Evolutionary conservation across 2,888 invertebrate species (phyloP).

Genomic region (Eugnorisma glareosa): DNA sequence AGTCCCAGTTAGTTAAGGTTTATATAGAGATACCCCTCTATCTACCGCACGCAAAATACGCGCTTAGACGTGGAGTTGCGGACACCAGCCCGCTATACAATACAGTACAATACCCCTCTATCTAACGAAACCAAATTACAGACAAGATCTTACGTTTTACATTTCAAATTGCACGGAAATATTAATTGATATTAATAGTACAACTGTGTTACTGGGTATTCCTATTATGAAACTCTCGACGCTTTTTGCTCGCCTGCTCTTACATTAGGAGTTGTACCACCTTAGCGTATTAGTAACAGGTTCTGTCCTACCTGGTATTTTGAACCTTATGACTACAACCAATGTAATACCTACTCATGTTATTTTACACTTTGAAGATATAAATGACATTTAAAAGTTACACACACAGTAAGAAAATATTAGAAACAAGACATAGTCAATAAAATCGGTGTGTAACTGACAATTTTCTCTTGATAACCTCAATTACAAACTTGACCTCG

Average conservation of each 20-base stretch:
- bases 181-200: no score
- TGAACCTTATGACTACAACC: neutral
- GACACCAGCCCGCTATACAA: no score
- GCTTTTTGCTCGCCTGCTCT: neutral
- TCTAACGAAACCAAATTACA: no score
- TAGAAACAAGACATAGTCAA: conserved; percentile 3
- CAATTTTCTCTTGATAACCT: conserved; percentile 42
- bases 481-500: conserved; percentile 33
- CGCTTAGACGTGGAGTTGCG: no score
- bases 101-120: no score
- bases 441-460: conserved; percentile 1
- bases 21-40: no score
- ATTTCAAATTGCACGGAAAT: no score
- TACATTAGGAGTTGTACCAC: neutral
- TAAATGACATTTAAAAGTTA: neutral
- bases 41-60: no score
- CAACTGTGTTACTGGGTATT: neutral
- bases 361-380: neutral
- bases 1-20: no score
- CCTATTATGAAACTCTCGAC: neutral
- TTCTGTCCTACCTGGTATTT: conserved; percentile 4
- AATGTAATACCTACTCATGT: neutral
- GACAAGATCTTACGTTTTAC: no score
- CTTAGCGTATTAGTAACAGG: conserved; percentile 11
- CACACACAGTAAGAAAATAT: conserved; percentile 1